Evolutionary conservation across 37 sponge, comb jelly and placozoan genomes (phyloP).

Genomic region (Ianthella basta): DNA sequence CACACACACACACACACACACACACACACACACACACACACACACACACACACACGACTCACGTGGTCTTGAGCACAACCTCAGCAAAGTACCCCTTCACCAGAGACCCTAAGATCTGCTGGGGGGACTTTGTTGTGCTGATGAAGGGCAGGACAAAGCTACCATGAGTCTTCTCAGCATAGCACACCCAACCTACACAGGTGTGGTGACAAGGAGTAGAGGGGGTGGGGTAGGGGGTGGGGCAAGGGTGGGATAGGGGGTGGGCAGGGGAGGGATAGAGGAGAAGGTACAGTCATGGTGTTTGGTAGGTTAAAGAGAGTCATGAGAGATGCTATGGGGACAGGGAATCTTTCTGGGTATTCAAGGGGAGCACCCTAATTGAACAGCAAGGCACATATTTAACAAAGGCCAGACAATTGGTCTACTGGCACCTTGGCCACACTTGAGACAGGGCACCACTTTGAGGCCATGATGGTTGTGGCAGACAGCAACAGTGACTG

Average conservation of each 20-base stretch:
- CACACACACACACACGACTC: conserved; percentile 6
- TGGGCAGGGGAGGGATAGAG: neutral
- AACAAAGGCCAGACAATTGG: too few species aligned
- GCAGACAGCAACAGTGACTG: too few species aligned
- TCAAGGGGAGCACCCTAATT: neutral
- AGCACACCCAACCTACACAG: conserved; percentile 98
- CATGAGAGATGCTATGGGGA: too few species aligned
- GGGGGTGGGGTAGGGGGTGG: neutral
- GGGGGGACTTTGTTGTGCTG: conserved; percentile 93
- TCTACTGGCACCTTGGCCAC: too few species aligned
- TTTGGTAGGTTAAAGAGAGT: too few species aligned
- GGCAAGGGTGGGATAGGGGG: neutral
- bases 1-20: conserved; percentile 12
- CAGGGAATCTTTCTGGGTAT: too few species aligned
- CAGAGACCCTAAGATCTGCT: conserved; percentile 94
- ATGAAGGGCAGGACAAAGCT: conserved; percentile 83
- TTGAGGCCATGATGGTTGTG: too few species aligned
- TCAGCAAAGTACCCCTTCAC: conserved; percentile 81
- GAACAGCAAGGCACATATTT: too few species aligned
- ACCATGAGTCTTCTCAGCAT: conserved; percentile 99
- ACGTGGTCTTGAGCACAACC: conserved; percentile 46
- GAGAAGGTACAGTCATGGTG: neutral
- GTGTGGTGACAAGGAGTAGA: too few species aligned
- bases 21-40: conserved; percentile 12
- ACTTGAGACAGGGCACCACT: too few species aligned